A percentile compares a stretch with the other conserved stretches of the same genome.
phyloP scores from a whole-genome alignment of 2,797 vertebrate genomes.

The Microcaecilia unicolor region DNA sequence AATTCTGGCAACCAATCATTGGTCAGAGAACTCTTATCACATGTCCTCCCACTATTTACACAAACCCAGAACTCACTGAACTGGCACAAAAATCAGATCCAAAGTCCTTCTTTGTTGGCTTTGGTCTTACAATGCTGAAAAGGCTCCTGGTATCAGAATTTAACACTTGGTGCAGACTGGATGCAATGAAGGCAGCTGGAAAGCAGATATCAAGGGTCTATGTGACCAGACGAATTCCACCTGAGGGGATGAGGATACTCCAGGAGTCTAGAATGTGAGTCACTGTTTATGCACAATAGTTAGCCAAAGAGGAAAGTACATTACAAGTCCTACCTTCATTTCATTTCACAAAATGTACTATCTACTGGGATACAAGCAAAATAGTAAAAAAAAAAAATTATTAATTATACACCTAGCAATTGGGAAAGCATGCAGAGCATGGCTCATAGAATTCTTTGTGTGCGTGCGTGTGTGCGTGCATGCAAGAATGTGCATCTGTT shows the following conservation, averaged over 20 bases:
- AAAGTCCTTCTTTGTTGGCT: slow-evolving; percentile 5
- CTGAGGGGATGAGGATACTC: slow-evolving; percentile 60
- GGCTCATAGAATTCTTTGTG: too few relatives aligned
- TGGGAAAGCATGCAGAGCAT: too few relatives aligned
- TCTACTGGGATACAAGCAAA: too few relatives aligned
- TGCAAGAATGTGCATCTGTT: too few relatives aligned
- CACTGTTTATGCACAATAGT: too few relatives aligned
- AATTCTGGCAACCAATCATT: not conserved
- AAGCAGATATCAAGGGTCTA: slow-evolving; percentile 54
- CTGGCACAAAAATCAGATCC: not conserved
- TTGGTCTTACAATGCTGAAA: slow-evolving; percentile 50
- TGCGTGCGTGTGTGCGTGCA: too few relatives aligned
- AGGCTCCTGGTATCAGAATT: slow-evolving; percentile 30
- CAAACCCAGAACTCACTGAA: not conserved
- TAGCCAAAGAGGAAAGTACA: too few relatives aligned
- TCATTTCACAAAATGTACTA: too few relatives aligned
- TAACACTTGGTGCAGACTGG: slow-evolving; percentile 9
- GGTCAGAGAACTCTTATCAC: not conserved
- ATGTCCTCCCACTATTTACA: slow-evolving; percentile 4
- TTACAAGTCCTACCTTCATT: too few relatives aligned
- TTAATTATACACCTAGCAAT: too few relatives aligned
- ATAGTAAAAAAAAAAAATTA: too few relatives aligned
- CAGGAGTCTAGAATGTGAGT: slow-evolving; percentile 64
- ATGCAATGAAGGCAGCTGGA: slow-evolving; percentile 37
- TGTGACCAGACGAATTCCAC: slow-evolving; percentile 62